Conservation (phyloP, 2,888 invertebrate genomes). For the Bellardia bayeri region DNA sequence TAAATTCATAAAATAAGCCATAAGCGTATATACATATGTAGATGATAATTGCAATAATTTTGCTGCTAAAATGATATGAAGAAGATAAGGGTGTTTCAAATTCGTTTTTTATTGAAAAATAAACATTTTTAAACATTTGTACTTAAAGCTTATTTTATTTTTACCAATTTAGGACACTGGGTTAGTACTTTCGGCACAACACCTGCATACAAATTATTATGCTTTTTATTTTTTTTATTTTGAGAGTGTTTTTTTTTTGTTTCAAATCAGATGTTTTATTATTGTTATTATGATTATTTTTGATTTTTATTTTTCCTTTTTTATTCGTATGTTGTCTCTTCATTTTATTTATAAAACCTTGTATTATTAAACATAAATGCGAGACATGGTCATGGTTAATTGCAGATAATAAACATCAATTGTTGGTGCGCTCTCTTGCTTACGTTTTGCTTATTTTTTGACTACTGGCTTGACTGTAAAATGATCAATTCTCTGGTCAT, state of each 20-base stretch:
- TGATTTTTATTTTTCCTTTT: conserved; percentile 21
- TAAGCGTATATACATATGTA: too few species aligned
- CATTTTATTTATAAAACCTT: conserved; percentile 1
- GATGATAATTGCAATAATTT: too few species aligned
- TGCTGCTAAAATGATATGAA: too few species aligned
- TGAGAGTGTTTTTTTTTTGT: conserved; percentile 35
- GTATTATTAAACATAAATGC: conserved; percentile 54
- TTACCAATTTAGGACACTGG: conserved; percentile 64
- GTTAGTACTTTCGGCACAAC: conserved; percentile 43
- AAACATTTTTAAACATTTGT: background rate
- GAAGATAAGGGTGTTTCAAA: conserved; percentile 3
- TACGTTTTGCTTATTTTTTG: background rate
- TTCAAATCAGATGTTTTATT: conserved; percentile 39
- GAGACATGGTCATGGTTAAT: conserved; percentile 35
- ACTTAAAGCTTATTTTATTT: conserved; percentile 54
- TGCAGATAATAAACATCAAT: conserved; percentile 1
- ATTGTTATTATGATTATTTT: background rate
- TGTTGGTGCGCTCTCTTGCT: background rate
- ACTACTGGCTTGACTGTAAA: background rate
- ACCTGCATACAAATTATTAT: conserved; percentile 67
- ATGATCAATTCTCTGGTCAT: background rate
- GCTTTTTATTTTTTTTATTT: background rate
- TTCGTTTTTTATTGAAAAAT: background rate
- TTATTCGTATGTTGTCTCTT: background rate
- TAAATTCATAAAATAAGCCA: too few species aligned